Evolutionary conservation across 2,797 vertebrate genomes (phyloP).

Genomic region (Pseudochirops cupreus): DNA sequence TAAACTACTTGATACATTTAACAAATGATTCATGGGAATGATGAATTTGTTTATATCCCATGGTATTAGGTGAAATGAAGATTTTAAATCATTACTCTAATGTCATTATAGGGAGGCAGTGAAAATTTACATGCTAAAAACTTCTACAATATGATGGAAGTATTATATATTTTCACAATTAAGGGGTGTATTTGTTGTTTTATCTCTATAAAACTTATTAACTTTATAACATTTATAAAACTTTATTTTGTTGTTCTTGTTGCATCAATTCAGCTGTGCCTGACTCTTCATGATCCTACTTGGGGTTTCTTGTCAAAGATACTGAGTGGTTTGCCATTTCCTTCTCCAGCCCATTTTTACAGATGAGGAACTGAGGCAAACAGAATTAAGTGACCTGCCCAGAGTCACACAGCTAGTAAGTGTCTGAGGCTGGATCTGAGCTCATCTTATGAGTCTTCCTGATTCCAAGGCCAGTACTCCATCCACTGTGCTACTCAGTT

Average conservation of each 20-base stretch:
- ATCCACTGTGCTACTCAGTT: background rate
- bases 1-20: slow-evolving; percentile 61
- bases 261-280: background rate
- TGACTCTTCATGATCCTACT: background rate
- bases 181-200: slow-evolving; percentile 5
- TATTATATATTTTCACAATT: slow-evolving; percentile 2
- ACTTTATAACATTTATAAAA: slow-evolving; percentile 6
- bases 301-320: background rate
- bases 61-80: background rate
- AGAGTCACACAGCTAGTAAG: background rate
- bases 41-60: background rate
- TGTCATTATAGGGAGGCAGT: background rate
- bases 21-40: slow-evolving; percentile 9
- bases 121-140: background rate
- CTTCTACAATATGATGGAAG: slow-evolving; percentile 31
- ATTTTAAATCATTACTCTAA: background rate
- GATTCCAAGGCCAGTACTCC: background rate
- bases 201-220: background rate
- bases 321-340: background rate
- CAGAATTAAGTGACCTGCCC: background rate
- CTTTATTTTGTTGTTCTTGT: background rate
- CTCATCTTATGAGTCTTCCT: background rate
- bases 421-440: background rate
- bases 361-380: background rate
- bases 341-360: background rate